Evolutionary conservation across 1,140 invertebrate genomes (phyloP), one percentile per base, ranked within the genome.

Genomic region (Protaetia brevitarsis): DNA sequence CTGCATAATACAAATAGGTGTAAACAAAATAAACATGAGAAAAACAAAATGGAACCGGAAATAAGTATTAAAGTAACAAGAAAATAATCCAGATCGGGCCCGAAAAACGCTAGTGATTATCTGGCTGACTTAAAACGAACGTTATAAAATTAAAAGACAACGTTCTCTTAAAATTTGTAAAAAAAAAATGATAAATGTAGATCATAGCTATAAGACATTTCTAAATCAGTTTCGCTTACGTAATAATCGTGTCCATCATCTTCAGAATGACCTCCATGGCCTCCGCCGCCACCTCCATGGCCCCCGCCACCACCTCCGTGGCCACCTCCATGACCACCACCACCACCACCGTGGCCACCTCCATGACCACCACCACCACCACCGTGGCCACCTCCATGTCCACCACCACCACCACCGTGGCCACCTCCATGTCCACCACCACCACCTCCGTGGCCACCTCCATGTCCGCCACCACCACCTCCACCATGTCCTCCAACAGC

Each of bases 241-340:
- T 51, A 51, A 23, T 51, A 51, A 19, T 51, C 41, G 16, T 51
- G 41, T 51, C 41, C 41, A 51, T 51, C 41, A 51, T 51, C 41
- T 23, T 16, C 41, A 8, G 41, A 51, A 51, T 51, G 41, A 23
- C 41, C 41, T 19, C 41, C 37, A 21, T n/a, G n/a, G n/a, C n/a
- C n/a, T 0, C 41, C 41, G 16, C 41, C 41, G 19, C 37, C 37
- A 45, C 37, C 37, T 45, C 37, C 37, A 45, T 45, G 37, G 11
- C 37, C 37, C 0, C 37, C 37, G 5, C 31, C 31, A 3, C 37
- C 37, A 16, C 37, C 37, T 45, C 37, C 37, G 8, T 51, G 41
- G 3, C 41, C 41, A 0, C 41, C 41, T 2, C 41, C 41, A 6
- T n/a, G 8, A 6, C 31, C 31, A 11, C 31, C 31, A n/a, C 13